Evolutionary conservation across 2,113 vertebrate genomes (phyloP).

Genomic region (Megalops atlanticus): DNA sequence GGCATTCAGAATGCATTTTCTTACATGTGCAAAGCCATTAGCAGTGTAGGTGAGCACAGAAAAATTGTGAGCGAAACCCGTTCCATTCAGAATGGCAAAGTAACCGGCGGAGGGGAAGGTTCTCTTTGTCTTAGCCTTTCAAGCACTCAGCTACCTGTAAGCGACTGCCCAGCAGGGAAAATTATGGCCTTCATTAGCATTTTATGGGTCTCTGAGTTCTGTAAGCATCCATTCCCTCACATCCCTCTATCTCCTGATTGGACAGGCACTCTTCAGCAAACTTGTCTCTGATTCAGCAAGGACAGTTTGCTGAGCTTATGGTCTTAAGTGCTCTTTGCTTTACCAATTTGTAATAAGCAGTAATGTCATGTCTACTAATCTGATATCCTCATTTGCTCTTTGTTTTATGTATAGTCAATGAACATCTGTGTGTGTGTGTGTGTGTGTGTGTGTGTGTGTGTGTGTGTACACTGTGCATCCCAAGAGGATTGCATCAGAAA

Average conservation of each 20-base stretch:
- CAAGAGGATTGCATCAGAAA: neutral
- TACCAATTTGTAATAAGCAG: neutral
- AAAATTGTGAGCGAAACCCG: slow-evolving; percentile 6
- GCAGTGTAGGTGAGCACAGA: neutral
- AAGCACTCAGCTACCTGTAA: neutral
- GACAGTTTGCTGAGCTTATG: neutral
- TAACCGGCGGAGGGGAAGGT: neutral
- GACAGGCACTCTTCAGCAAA: neutral
- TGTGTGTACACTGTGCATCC: neutral
- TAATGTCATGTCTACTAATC: neutral
- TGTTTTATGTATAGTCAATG: neutral
- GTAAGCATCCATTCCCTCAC: neutral
- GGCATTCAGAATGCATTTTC: too few species aligned
- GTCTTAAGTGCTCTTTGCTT: neutral
- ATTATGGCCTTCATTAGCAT: slow-evolving; percentile 21
- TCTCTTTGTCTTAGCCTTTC: neutral
- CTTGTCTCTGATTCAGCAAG: neutral
- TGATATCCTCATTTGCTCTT: neutral
- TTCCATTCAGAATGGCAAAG: neutral
- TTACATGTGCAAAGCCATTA: neutral
- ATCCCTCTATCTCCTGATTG: neutral
- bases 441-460: neutral
- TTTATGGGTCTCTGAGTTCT: slow-evolving; percentile 24
- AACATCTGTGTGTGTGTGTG: neutral
- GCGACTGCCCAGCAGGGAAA: neutral